These are phyloP conservation scores for Malurus leucopterus DNA, from an alignment of 2,797 vertebrate genomes.

Conservation along the genomic window DNA sequence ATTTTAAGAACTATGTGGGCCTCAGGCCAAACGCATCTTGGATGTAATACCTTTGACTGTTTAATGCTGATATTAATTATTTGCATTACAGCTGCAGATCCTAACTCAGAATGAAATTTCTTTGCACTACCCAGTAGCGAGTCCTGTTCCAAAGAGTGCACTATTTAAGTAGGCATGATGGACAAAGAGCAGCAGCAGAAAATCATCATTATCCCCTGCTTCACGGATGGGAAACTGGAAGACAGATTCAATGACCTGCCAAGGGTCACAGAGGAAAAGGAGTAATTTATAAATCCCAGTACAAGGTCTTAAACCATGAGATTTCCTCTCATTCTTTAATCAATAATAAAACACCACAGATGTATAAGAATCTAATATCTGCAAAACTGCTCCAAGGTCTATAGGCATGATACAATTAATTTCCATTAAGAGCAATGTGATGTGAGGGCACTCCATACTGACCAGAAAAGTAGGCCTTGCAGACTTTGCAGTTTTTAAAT, in stretches of 20 bases:
- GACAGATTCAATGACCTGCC: constrained; percentile 35
- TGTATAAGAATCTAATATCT: constrained; percentile 30
- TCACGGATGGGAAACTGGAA: constrained; percentile 29
- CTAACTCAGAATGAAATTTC: background rate
- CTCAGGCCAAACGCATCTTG: constrained; percentile 46
- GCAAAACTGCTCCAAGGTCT: constrained; percentile 39
- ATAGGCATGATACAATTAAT: background rate
- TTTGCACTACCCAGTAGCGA: background rate
- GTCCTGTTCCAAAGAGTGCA: background rate
- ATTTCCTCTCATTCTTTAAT: constrained; percentile 37
- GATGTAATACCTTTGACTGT: constrained; percentile 39
- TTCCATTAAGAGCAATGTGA: constrained; percentile 10
- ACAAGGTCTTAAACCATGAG: constrained; percentile 26
- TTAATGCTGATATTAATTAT: constrained; percentile 42
- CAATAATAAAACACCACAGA: constrained; percentile 32
- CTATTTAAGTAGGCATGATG: constrained; percentile 23
- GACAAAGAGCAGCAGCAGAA: constrained; percentile 27
- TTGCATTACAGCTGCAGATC: constrained; percentile 27
- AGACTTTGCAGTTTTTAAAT: background rate
- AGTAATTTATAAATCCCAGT: constrained; percentile 46
- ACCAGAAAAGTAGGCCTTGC: background rate
- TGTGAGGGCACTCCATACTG: background rate
- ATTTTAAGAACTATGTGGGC: constrained; percentile 38
- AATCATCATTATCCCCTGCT: constrained; percentile 39
- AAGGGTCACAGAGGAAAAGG: constrained; percentile 25